Conservation (phyloP, 1,140 invertebrate genomes). For the Chelonus insularis region DNA sequence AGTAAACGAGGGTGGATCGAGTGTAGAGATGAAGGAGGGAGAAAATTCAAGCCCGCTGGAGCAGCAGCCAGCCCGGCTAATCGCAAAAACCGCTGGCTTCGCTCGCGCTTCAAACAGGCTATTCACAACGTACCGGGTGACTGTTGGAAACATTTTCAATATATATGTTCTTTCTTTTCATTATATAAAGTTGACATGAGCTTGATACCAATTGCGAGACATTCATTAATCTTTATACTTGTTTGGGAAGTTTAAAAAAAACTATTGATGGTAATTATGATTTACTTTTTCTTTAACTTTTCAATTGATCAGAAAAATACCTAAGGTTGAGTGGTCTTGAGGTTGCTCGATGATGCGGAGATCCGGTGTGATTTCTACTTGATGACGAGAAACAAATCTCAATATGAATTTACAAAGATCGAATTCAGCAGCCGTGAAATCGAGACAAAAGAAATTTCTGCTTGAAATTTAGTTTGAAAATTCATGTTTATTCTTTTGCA, state of each 20-base stretch:
- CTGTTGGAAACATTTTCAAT: background rate
- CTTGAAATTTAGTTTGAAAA: background rate
- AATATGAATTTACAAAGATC: slow-evolving; percentile 9
- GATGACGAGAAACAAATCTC: slow-evolving; percentile 8
- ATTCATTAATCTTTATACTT: no score
- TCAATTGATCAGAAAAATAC: background rate
- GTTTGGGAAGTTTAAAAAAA: no score
- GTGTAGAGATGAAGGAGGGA: slow-evolving; percentile 21
- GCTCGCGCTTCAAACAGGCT: slow-evolving; percentile 14
- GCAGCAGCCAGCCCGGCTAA: slow-evolving; percentile 45
- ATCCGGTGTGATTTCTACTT: slow-evolving; percentile 38
- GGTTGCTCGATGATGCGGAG: slow-evolving; percentile 30
- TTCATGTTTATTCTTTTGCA: slow-evolving; percentile 3
- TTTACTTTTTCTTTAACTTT: no score
- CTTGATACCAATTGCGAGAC: no score
- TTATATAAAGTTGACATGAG: background rate
- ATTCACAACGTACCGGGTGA: slow-evolving; percentile 14
- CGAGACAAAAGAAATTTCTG: slow-evolving; percentile 3
- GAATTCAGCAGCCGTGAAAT: slow-evolving; percentile 18
- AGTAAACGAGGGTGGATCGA: background rate
- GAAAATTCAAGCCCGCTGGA: slow-evolving; percentile 21
- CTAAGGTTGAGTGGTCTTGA: slow-evolving; percentile 4
- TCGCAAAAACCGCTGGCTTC: slow-evolving; percentile 53
- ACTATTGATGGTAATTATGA: no score
- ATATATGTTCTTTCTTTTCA: background rate